phyloP scores from a whole-genome alignment of 2,797 vertebrate genomes.

The Eleutherodactylus coqui region DNA sequence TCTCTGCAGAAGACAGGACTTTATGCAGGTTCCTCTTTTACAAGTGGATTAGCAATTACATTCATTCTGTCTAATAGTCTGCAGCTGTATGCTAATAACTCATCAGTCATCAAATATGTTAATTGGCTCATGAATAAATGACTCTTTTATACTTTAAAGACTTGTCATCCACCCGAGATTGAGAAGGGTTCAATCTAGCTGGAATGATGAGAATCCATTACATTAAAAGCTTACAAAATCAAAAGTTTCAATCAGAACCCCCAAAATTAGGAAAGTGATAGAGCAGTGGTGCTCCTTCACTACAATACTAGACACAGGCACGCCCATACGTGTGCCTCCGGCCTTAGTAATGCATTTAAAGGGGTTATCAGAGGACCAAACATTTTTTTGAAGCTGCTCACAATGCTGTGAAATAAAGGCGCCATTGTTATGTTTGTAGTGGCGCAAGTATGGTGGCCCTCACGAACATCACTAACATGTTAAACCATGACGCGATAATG shows the following conservation, averaged over 20 bases:
- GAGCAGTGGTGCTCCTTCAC: too few species aligned
- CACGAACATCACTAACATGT: too few species aligned
- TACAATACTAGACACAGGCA: too few species aligned
- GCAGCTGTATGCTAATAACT: conserved; percentile 63
- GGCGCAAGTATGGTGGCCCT: too few species aligned
- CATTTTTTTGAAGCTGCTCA: too few species aligned
- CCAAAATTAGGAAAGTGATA: too few species aligned
- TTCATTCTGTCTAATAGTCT: conserved; percentile 57
- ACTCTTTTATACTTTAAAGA: conserved; percentile 45
- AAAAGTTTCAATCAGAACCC: neutral
- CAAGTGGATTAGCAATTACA: conserved; percentile 52
- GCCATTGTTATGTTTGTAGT: too few species aligned
- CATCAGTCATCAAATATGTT: conserved; percentile 58
- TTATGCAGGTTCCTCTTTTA: conserved; percentile 31
- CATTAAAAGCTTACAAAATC: neutral
- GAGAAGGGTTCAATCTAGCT: conserved; percentile 32
- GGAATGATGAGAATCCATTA: conserved; percentile 12
- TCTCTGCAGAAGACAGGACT: conserved; percentile 5
- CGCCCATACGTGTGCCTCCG: too few species aligned
- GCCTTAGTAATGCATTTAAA: too few species aligned
- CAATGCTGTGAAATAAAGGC: too few species aligned
- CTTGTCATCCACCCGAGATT: conserved; percentile 39
- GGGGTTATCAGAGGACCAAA: too few species aligned
- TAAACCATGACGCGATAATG: too few species aligned
- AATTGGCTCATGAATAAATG: conserved; percentile 48